Evolutionary conservation across 2,888 invertebrate genomes (phyloP).

Genomic region (Folsomia candida): DNA sequence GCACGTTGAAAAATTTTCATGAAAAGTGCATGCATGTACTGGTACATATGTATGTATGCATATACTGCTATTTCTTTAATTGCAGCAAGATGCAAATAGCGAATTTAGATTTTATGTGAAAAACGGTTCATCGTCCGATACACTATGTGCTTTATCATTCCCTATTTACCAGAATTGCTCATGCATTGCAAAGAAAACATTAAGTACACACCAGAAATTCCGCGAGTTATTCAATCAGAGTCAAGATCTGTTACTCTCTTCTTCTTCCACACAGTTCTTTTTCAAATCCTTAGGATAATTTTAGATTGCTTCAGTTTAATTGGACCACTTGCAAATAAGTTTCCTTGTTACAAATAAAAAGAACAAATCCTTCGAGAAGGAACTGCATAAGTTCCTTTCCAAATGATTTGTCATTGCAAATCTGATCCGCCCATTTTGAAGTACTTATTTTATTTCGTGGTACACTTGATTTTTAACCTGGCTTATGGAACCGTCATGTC

Average conservation of each 20-base stretch:
- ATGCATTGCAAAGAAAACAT: slow-evolving; percentile 11
- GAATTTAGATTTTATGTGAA: neutral
- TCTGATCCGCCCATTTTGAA: too few relatives aligned
- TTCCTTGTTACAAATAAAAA: too few relatives aligned
- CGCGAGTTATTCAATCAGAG: neutral
- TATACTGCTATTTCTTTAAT: too few relatives aligned
- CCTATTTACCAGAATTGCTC: slow-evolving; percentile 4
- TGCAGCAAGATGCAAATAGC: neutral
- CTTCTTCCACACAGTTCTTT: neutral
- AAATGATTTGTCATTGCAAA: too few relatives aligned
- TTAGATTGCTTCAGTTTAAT: neutral
- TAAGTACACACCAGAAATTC: neutral
- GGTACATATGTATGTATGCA: too few relatives aligned
- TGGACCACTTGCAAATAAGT: too few relatives aligned
- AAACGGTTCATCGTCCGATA: slow-evolving; percentile 4
- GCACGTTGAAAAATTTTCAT: neutral
- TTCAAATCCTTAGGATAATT: neutral
- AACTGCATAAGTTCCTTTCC: too few relatives aligned
- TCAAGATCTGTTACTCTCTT: neutral
- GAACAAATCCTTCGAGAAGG: too few relatives aligned
- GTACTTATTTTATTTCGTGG: too few relatives aligned
- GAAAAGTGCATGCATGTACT: too few relatives aligned
- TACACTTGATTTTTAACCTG: too few relatives aligned
- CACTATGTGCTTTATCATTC: slow-evolving; percentile 11
- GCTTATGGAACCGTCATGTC: too few relatives aligned